Evolutionary conservation across 1,140 invertebrate species (phyloP), one percentile per base, ranked within the genome.

Genomic region (Lepidostoma basale): DNA sequence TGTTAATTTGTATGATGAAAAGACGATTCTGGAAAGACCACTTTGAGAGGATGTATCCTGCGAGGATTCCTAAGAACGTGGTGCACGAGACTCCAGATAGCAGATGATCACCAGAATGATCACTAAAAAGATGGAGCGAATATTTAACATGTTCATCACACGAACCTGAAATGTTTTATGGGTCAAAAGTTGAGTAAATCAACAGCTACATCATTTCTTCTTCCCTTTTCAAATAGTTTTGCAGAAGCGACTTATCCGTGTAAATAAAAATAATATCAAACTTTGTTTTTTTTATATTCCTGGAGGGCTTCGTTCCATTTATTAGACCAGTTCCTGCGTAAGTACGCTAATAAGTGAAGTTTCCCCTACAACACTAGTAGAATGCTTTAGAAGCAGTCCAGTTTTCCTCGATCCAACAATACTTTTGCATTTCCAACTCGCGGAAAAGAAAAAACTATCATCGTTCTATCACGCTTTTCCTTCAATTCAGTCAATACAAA

Each of bases 241-340:
- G 45, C 23, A 12, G 22, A 69, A 69, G 42, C 60, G 22, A 30
- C 62, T 69, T 49, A 69, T 69, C 25, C 49, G 18, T 39, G 20
- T 33, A 64, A 69, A 56, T 64, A 64, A 62, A 62, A 69, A 65
- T 52, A 59, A 49, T 60, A 65, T 69, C 68, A 69, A 69, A 69
- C 23, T 69, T 69, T 64, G 30, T 59, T 64, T 52, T 62, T 59
- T 39, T 58, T 45, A 45, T 62, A 42, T 45, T 47, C 52, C 39
- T 63, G 60, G 45, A 22, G 39, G 49, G 68, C 68, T 69, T 69
- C 68, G 67, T 69, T 56, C 33, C 49, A 14, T 56, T 69, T 69
- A 67, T 67, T 67, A 33, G 23, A 22, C 22, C 20, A 56, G 42
- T 59, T 67, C 62, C 54, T 68, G 56, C 56, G 54, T 67, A 33